Evolutionary conservation across 2,888 invertebrate species (phyloP), one percentile per base, ranked within the genome.

Genomic region (Parnassius mnemosyne): DNA sequence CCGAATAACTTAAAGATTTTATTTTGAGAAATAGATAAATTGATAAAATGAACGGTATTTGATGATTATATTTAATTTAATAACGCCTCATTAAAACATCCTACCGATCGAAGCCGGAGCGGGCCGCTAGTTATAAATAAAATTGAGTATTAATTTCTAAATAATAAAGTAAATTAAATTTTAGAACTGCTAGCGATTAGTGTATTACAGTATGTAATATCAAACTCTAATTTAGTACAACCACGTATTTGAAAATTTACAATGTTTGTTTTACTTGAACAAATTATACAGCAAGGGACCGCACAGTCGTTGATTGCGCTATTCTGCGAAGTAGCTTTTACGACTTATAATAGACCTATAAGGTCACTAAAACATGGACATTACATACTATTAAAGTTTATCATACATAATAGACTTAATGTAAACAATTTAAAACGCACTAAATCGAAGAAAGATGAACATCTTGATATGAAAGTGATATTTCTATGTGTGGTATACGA

Each of bases 211-310:
- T 7, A 7, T 34, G 5, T 34, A 34, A 34, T 34, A 34, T 34
- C 34, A 5, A 34, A 34, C 7, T 7, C 20, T 1, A 16, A 20
- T 2, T 2, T 2, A 20, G 66, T 68, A 65, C 66, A 68, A 68
- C 65, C 70, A 20, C 10, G 41, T 42, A 50, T 50, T 25, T 50
- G 34, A 55, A 70, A 72, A 67, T 67, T 69, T 68, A 71, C 65
- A 65, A 70, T 79, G 74, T 82, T 81, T 83, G 80, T 84, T 76
- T 85, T 85, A 81, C 82, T 80, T 72, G 69, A 71, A 70, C 70
- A 84, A 86, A 87, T 87, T 84, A 87, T 73, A 84, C 70, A 73
- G 71, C 77, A 76, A 67, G 73, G 73, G 72, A 79, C 65, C 73
- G 75, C 59, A 59, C 43, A 77, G 74, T 70, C 69, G 68, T 69